Evolutionary conservation across 1,140 invertebrate species (phyloP), one percentile per base, ranked within the genome.

Genomic region (Halesus radiatus): DNA sequence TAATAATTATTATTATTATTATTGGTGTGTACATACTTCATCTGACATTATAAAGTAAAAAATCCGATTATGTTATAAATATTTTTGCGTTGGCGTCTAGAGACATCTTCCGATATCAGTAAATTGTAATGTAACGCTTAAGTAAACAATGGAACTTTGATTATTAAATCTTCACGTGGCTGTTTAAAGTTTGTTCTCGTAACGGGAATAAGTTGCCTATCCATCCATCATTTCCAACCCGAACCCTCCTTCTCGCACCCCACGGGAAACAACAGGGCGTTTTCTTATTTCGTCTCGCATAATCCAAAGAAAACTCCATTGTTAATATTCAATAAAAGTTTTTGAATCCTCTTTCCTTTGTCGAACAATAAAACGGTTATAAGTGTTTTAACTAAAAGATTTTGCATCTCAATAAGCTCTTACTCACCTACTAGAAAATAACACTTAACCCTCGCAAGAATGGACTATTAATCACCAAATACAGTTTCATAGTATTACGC

Each of bases 161-260:
- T 80, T 76, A 80, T 76, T 76, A 80, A 79, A 80, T 80, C 79
- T 80, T 70, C 72, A 76, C 58, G 58, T 76, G 50, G 58, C 18
- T 56, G 58, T 74, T 54, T 50, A 76, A 80, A 76, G 58, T 80
- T 76, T 76, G 72, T 80, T 80, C 56, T 29, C 60, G 53, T 32
- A 45, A 45, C 37, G 68, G 70, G 45, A 76, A 76, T 76, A 76
- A 80, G 72, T 70, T 70, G 20, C 72, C 62, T 16, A 68, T 76
- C 70, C 79, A 80, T 80, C 79, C 72, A 80, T 80, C 79, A 80
- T 76, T 66, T 64, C 32, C 22, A 20, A 8, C 7, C n/a, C 37
- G 54, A 56, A 32, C 26, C 37, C 13, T 62, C 26, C 37, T 10
- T 62, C 26, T 13, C 23, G 22, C 15, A 3, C 13, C 66, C 20